A percentile compares a stretch with the other conserved stretches of the same genome.
Evolutionary conservation across 2,797 vertebrate species (phyloP).

Genomic region (Chelonia mydas): DNA sequence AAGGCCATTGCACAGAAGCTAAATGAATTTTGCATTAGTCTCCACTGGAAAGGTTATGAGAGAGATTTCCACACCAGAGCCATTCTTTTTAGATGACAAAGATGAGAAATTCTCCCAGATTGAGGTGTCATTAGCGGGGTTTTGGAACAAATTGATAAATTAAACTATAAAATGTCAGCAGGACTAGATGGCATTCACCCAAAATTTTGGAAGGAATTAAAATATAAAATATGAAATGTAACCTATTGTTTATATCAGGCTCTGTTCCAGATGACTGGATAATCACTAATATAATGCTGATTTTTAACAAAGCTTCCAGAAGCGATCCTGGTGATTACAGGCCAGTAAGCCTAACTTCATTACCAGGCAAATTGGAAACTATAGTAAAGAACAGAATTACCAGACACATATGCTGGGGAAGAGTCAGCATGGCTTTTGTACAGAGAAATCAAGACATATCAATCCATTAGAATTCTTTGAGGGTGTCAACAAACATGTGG

Average conservation of each 20-base stretch:
- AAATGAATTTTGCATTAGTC: neutral
- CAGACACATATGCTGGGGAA: neutral
- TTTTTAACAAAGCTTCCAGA: neutral
- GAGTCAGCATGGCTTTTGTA: neutral
- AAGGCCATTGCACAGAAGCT: neutral
- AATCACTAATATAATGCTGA: neutral
- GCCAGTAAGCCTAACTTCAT: neutral
- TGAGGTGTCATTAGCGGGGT: too few relatives aligned
- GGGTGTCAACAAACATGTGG: neutral
- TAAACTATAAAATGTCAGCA: neutral
- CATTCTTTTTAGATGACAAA: neutral
- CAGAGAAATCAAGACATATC: neutral
- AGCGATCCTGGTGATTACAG: neutral
- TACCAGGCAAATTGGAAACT: neutral
- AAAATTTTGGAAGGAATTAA: neutral
- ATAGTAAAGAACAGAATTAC: neutral
- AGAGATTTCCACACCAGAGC: neutral
- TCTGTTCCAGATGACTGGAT: neutral
- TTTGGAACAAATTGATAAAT: neutral
- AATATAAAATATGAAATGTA: neutral
- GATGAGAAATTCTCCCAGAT: neutral
- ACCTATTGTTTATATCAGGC: neutral
- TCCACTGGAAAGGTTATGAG: neutral
- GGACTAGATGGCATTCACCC: neutral
- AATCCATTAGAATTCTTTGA: neutral